Base-by-base conservation (phyloP, 1,140 invertebrate genomes). In the Eulimnadia texana region DNA sequence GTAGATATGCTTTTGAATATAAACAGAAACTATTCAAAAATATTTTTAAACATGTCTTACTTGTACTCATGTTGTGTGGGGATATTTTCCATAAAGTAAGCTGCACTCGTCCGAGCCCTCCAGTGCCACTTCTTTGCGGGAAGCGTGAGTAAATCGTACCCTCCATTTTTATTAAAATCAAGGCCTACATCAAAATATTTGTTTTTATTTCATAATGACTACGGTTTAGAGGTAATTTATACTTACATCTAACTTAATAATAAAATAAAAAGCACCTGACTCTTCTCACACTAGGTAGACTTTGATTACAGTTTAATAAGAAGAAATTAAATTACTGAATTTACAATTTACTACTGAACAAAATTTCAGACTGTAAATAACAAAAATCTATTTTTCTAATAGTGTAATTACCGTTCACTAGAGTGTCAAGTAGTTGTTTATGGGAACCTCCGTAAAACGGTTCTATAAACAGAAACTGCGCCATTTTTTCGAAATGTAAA, bases 111-210 rank as follows among this genome's bases (percentile, higher is more conserved):
- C 59, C 85, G 70, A 0, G 84, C 82, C 65, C 82, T 71, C 85
- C 85, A 88, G 67, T 85, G 85, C 85, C 85, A 88, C 69, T 88
- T 88, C 68, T 85, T 87, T 3, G 79, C 79, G 13, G 78, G 74
- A 67, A 87, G 71, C 3, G 78, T 81, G 42, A 78, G 72, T 10
- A 84, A 68, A 59, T 74, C 71, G 58, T 73, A 75, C 22, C 70
- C 66, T 9, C 56, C 23, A 0, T 66, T 54, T 63, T n/a, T n/a
- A 22, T 52, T 27, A 20, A 54, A 23, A 22, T 66, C 68, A 24
- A 74, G 52, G 65, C 68, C 73, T 68, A n/a, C n/a, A n/a, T n/a
- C n/a, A n/a, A n/a, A n/a, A n/a, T n/a, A n/a, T n/a, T n/a, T n/a
- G n/a, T n/a, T n/a, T n/a, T n/a, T n/a, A n/a, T n/a, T n/a, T n/a